A percentile compares a stretch with the other conserved stretches of the same genome.
Evolutionary conservation across 2,888 invertebrate genomes (phyloP).

Genomic region (Eutolmus rufibarbis): DNA sequence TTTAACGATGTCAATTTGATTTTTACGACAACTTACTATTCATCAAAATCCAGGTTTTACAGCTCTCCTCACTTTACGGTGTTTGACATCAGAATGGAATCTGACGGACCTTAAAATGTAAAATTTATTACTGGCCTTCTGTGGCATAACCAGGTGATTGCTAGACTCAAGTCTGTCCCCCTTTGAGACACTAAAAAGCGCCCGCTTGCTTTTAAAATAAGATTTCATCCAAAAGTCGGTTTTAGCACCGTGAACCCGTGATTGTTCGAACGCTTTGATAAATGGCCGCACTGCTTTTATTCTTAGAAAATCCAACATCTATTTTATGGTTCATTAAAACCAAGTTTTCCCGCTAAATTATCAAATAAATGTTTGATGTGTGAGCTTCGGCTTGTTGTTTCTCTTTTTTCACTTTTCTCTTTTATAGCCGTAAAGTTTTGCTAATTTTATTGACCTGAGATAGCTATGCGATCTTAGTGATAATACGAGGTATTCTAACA

Average conservation of each 20-base stretch:
- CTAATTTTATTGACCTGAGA: not conserved
- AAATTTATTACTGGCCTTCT: slow-evolving; percentile 32
- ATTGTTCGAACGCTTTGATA: slow-evolving; percentile 25
- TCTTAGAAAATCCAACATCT: not conserved
- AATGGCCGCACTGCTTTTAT: slow-evolving; percentile 14
- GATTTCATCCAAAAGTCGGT: not conserved
- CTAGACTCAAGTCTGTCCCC: slow-evolving; percentile 4
- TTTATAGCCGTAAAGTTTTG: slow-evolving; percentile 4
- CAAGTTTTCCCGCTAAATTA: slow-evolving; percentile 21
- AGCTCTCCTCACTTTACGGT: slow-evolving; percentile 28
- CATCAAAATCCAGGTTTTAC: slow-evolving; percentile 32
- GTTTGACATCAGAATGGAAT: slow-evolving; percentile 13
- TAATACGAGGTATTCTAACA: not conserved
- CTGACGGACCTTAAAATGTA: slow-evolving; percentile 26
- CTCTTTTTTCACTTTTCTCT: slow-evolving; percentile 18
- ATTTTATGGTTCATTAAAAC: slow-evolving; percentile 35
- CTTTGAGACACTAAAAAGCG: not conserved
- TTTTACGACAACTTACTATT: slow-evolving; percentile 34
- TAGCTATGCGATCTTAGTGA: not conserved
- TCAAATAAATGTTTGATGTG: not conserved
- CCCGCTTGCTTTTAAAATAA: not conserved
- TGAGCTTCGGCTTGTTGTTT: not conserved
- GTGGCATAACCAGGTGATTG: not conserved
- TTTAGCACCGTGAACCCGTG: not conserved
- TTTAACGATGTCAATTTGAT: slow-evolving; percentile 34